These are phyloP conservation scores for Charadrius vociferus DNA, from an alignment of 2,113 vertebrate species.

Conservation along the genomic window DNA sequence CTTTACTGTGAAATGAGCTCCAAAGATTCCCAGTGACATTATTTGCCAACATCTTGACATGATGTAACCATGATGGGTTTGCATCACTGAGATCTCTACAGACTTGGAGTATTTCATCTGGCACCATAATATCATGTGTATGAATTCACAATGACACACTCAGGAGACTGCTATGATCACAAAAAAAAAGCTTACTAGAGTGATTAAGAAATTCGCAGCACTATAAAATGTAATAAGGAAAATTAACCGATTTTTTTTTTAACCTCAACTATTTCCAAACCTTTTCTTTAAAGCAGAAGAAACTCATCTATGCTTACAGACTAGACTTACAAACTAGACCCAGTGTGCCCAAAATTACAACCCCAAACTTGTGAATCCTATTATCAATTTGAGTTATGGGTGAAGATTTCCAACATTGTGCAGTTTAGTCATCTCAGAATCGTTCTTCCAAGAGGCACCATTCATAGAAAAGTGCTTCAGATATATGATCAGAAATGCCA, in stretches of 20 bases:
- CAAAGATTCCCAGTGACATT: not conserved
- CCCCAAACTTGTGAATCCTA: not conserved
- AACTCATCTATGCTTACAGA: not conserved
- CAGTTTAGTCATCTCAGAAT: not conserved
- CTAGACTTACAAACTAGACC: not conserved
- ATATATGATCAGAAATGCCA: not conserved
- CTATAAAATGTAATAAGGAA: not conserved
- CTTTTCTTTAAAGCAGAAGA: not conserved
- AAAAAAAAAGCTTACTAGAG: not conserved
- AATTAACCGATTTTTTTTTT: not conserved
- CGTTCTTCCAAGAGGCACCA: not conserved
- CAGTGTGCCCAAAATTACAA: not conserved
- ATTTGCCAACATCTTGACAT: constrained; percentile 34
- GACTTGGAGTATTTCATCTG: constrained; percentile 36
- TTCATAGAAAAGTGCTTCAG: not conserved
- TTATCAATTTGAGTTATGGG: not conserved
- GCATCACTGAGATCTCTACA: constrained; percentile 38
- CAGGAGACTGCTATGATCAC: not conserved
- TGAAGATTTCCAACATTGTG: not conserved
- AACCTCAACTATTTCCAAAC: not conserved
- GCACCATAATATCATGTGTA: not conserved
- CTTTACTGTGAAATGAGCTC: not conserved
- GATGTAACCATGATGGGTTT: not conserved
- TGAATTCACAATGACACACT: constrained; percentile 29
- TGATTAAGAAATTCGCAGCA: not conserved